Conservation (phyloP, 37 sponge, comb jelly and placozoan species). For the Mnemiopsis leidyi region DNA sequence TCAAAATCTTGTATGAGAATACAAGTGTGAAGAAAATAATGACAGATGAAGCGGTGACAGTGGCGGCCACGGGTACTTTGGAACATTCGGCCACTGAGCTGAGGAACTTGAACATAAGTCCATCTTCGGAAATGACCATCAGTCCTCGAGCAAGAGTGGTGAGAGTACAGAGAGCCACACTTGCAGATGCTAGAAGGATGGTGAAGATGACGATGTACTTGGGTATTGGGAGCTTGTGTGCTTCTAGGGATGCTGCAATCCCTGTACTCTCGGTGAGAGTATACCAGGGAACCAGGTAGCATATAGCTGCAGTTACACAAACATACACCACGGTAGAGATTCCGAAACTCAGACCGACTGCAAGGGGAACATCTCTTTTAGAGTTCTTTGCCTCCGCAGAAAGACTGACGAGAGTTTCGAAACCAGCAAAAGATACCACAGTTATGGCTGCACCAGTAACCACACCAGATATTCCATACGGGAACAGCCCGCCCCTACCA, state of each 20-base stretch:
- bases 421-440: background rate
- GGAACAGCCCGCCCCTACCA: background rate
- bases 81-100: background rate
- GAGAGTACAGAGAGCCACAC: background rate
- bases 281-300: conserved; percentile 11
- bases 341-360: background rate
- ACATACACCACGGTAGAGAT: background rate
- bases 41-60: background rate
- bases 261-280: background rate
- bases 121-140: background rate
- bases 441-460: background rate
- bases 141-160: background rate
- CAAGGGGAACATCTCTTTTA: background rate
- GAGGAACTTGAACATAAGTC: background rate
- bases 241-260: background rate
- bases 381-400: background rate
- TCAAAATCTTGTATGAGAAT: background rate
- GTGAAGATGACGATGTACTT: background rate
- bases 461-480: background rate
- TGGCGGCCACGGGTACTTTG: background rate
- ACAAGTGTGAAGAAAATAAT: background rate
- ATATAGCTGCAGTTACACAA: background rate
- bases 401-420: background rate
- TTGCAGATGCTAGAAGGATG: background rate
- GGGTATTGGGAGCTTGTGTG: background rate